Base-by-base conservation (phyloP, 1,140 invertebrate species). In the Chironomus striatipennis region DNA sequence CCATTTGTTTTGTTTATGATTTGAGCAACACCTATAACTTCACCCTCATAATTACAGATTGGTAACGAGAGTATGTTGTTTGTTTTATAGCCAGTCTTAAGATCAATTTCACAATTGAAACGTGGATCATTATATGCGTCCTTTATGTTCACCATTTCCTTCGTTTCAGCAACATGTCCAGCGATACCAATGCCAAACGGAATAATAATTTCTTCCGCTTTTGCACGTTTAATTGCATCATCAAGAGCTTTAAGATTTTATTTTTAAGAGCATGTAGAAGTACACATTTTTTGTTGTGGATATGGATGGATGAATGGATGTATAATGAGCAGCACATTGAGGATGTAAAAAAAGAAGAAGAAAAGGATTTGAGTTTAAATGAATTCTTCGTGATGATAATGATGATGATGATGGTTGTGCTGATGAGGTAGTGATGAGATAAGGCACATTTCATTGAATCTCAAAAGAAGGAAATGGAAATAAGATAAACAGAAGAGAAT, bases 1-100 rank as follows among this genome's bases (percentile, higher is more conserved):
- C 88, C 92, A 81, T 94, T 90, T 72, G 92, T 94, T 85, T 98
- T 98, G 83, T 98, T 98, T 77, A 98, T 96, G 77, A 98, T 96
- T 86, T 98, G 95, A 43, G 96, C 96, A 0, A 98, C 96, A 4
- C 96, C 97, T 76, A 98, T 96, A 0, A 98, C 96, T 78, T 96
- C 93, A 0, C 95, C 96, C 77, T 96, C 93, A 80, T 94, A 94
- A 84, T 97, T 97, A 82, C 94, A 96, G 76, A 98, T 97, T 7
- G 97, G 96, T 90, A 97, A 93, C 79, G 93, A 96, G 5, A 98
- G 86, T 74, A 98, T 94, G 74, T 93, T 86, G 73, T 91, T 91
- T 0, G 96, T 98, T 79, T 91, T 93, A 84, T 98, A 98, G 1
- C 96, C 96, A 0, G 96, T 98, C 77, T 90, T 87, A 77, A 91